Evolutionary conservation across 2,113 vertebrate species (phyloP), one percentile per base, ranked within the genome.

Genomic region (Aphyosemion australe): DNA sequence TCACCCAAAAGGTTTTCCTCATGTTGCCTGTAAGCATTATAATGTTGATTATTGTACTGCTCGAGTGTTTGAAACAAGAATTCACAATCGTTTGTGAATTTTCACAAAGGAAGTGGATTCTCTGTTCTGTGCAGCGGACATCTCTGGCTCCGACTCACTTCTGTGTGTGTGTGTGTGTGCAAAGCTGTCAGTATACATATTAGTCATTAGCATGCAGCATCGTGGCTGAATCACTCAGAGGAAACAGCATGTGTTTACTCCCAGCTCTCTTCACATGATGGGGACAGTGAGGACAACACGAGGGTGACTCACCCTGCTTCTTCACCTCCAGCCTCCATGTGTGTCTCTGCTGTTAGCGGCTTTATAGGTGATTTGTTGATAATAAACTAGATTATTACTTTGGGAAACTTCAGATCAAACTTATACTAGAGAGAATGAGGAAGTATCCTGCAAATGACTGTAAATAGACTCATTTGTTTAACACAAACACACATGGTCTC

Each of bases 191-290:
- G 67, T 12, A n/a, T 32, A 49, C 11, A 6, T 48, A 1, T 80
- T 69, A 80, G 41, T 82, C 82, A 86, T 26, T 49, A 34, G 26
- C 66, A 34, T 53, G 57, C 7, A 7, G 51, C 6, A 0, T 20
- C 55, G 18, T 4, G 6, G 11, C 41, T 80, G 57, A 72, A 14
- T 64, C 61, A 64, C 41, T 65, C 62, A 34, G 15, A 65, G 66
- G 58, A 74, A 81, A 61, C 53, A 1, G 46, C 26, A 37, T 6
- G 39, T 45, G 6, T 72, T 37, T 18, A 68, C 61, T 54, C 47
- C 2, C 0, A 60, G 74, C 1, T 1, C 20, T 4, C 41, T 58
- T 75, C 46, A 52, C 53, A 18, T 65, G 59, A 74, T 39, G 55
- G 20, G 52, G 15, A 65, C 18, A 12, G 48, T 52, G 41, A 37